Evolutionary conservation across 2,888 invertebrate species (phyloP).

Genomic region (Calliphora vomitoria): DNA sequence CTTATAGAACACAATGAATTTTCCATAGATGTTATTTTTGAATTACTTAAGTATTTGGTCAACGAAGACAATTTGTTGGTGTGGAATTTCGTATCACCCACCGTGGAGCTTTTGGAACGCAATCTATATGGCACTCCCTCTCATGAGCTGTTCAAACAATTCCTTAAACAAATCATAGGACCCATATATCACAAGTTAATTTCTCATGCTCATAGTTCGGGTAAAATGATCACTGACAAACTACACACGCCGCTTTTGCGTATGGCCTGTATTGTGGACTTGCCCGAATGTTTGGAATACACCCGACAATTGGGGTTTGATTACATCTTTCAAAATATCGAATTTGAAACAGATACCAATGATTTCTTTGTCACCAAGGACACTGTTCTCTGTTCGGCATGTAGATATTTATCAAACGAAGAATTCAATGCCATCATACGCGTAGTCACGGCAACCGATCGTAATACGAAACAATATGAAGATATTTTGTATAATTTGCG

Average conservation of each 20-base stretch:
- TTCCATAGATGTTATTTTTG: conserved; percentile 85
- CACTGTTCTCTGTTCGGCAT: conserved; percentile 79
- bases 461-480: conserved; percentile 75
- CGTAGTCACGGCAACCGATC: conserved; percentile 74
- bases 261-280: conserved; percentile 79
- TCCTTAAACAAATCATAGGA: conserved; percentile 78
- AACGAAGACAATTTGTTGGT: conserved; percentile 89
- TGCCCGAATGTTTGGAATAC: conserved; percentile 79
- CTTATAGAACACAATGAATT: conserved; percentile 87
- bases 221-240: conserved; percentile 56
- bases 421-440: conserved; percentile 78
- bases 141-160: conserved; percentile 78
- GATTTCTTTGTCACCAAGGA: conserved; percentile 78
- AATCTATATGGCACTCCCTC: conserved; percentile 78
- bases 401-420: conserved; percentile 77
- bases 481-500: conserved; percentile 81
- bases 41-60: conserved; percentile 86
- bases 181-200: conserved; percentile 77
- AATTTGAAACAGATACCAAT: conserved; percentile 70
- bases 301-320: conserved; percentile 77
- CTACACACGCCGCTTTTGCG: conserved; percentile 76
- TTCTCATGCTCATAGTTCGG: conserved; percentile 29
- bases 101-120: conserved; percentile 75
- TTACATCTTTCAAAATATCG: conserved; percentile 77
- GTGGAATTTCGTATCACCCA: conserved; percentile 87